Base-by-base conservation (phyloP, 1,140 invertebrate genomes). In the Euura saliciscinereae region DNA sequence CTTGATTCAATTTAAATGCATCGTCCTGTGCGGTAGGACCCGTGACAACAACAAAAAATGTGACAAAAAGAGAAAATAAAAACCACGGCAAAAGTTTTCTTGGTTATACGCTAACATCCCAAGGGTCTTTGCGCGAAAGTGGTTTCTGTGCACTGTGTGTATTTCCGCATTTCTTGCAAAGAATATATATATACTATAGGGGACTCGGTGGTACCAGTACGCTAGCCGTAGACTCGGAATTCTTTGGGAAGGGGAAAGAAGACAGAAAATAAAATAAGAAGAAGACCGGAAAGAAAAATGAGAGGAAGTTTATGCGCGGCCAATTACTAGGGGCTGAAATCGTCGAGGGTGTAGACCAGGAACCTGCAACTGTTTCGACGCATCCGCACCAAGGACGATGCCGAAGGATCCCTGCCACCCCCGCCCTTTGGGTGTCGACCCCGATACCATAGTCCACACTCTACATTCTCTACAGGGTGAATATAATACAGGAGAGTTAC, bases 281-380 rank as follows among this genome's bases (percentile, higher is more conserved):
- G 11, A 46, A 68, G 45, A 69, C 28, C 46, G 65, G 66, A 66
- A 68, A 65, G 71, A 73, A 68, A 73, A 73, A 73, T 73, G 67
- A 68, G 66, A 65, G 51, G 65, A 73, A 73, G 68, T 65, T 69
- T 69, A 73, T 69, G 67, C 67, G 51, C 28, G 59, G 72, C 72
- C 72, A 73, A 73, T 73, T 73, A 73, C 66, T 44, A 45, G 67
- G 67, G 13, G 51, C 43, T 44, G 46, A 69, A 69, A 65, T 71
- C 69, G 44, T 11, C 65, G 51, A 43, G 51, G 46, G 65, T 69
- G 69, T 65, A 51, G 46, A 65, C 13, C 43, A 65, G 43, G 79
- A 79, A 79, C 77, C 79, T 79, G 75, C 64, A 70, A 72, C 76
- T 66, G 64, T 75, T 59, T 59, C 68, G 51, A 59, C 51, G 66